phyloP scores from a whole-genome alignment of 2,888 invertebrate species.

The Smittia sp. region DNA sequence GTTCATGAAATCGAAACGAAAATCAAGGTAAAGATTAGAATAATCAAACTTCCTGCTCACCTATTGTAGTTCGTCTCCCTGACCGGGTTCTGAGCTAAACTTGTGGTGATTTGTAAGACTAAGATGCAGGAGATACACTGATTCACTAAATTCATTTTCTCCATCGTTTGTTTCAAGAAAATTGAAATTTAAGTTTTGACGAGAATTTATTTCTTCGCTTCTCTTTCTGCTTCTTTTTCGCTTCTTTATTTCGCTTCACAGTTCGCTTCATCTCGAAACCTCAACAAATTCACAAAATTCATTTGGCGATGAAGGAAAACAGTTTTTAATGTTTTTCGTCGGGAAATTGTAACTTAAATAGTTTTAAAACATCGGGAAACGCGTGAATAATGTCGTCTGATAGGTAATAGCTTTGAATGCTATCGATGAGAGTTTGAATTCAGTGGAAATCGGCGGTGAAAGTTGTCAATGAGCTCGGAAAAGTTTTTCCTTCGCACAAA shows the following conservation, averaged over 20 bases:
- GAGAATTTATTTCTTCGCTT: too few species aligned
- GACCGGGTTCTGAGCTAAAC: slow-evolving; percentile 27
- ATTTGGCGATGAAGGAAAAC: neutral
- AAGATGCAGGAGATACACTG: slow-evolving; percentile 20
- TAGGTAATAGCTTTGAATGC: slow-evolving; percentile 8
- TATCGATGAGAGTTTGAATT: neutral
- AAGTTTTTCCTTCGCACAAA: too few species aligned
- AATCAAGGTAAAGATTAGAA: neutral
- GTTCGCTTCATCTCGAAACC: neutral
- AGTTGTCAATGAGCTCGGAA: neutral
- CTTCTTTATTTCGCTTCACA: neutral
- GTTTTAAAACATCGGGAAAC: neutral
- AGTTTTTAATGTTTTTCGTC: neutral
- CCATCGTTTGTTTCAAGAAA: neutral
- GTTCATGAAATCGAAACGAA: too few species aligned
- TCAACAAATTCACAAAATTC: neutral
- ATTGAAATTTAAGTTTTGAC: neutral
- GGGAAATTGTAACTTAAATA: neutral
- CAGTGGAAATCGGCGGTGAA: slow-evolving; percentile 20
- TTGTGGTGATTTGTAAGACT: slow-evolving; percentile 3
- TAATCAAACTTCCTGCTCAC: neutral
- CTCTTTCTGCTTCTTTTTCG: neutral
- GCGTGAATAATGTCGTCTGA: slow-evolving; percentile 12
- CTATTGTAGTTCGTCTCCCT: slow-evolving; percentile 32
- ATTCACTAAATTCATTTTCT: slow-evolving; percentile 22